phyloP scores from a whole-genome alignment of 2,113 vertebrate species.

The Aspidoscelis tigris region DNA sequence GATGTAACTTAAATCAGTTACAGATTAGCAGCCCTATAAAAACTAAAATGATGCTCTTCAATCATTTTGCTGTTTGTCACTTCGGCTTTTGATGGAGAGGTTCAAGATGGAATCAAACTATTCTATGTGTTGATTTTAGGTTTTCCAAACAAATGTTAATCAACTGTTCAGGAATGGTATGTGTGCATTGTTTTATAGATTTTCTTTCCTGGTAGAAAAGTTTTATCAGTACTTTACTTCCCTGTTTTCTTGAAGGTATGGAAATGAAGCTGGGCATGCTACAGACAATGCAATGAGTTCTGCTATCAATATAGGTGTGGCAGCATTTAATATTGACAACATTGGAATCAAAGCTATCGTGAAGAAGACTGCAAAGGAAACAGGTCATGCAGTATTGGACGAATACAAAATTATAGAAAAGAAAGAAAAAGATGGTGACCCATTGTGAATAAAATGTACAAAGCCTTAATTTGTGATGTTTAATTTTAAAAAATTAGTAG shows the following conservation, averaged over 20 bases:
- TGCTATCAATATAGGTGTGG: conserved; percentile 92
- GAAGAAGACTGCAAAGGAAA: conserved; percentile 92
- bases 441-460: conserved; percentile 37
- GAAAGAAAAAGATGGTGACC: conserved; percentile 41
- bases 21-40: conserved; percentile 7
- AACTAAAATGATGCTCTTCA: neutral
- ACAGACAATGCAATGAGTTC: conserved; percentile 92
- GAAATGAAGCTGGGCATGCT: conserved; percentile 88
- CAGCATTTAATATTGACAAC: conserved; percentile 95
- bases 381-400: conserved; percentile 87
- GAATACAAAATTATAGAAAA: conserved; percentile 84
- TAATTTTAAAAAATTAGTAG: conserved; percentile 56
- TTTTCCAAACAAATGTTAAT: neutral
- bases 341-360: conserved; percentile 94
- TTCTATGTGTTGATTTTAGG: neutral
- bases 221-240: too few species aligned
- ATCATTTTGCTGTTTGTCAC: neutral
- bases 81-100: neutral
- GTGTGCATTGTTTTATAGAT: neutral
- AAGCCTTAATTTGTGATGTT: conserved; percentile 63
- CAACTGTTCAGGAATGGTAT: neutral
- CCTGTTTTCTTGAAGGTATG: conserved; percentile 84
- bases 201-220: neutral
- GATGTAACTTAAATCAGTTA: neutral
- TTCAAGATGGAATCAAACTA: neutral